These are phyloP conservation scores for Teleiodes luculella DNA, from an alignment of 2,888 invertebrate genomes.

Conservation along the genomic window DNA sequence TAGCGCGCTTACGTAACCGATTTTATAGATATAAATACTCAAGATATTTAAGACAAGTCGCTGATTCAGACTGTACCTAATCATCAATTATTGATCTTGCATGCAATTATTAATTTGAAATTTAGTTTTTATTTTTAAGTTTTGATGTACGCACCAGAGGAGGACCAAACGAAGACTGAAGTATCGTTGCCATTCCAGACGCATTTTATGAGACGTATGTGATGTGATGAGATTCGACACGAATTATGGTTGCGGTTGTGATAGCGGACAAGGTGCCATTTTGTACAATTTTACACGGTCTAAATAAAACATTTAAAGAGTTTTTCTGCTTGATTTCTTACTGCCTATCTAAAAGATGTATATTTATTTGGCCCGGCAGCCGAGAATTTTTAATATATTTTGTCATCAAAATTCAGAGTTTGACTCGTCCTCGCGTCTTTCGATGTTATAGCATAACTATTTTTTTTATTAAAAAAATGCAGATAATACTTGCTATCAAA, in stretches of 20 bases:
- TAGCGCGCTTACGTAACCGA: not conserved
- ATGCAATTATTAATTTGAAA: not conserved
- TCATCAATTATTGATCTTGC: not conserved
- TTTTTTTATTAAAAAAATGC: too few species aligned
- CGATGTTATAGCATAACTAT: too few species aligned
- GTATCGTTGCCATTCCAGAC: constrained; percentile 46
- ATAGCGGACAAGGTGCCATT: constrained; percentile 1
- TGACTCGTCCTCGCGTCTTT: too few species aligned
- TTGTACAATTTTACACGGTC: not conserved
- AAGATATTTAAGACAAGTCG: not conserved
- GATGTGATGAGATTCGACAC: not conserved
- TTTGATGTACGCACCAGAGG: constrained; percentile 1
- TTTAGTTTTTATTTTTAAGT: not conserved
- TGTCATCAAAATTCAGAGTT: too few species aligned
- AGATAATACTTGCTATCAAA: too few species aligned
- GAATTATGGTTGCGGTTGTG: constrained; percentile 3
- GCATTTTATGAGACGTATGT: constrained; percentile 36
- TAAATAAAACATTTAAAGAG: not conserved
- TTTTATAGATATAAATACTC: not conserved
- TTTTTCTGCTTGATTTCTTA: not conserved
- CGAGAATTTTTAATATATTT: too few species aligned
- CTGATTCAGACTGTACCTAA: not conserved
- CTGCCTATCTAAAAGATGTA: not conserved
- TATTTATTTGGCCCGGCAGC: too few species aligned
- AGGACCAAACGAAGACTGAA: constrained; percentile 38